These are phyloP conservation scores for Gouania willdenowi DNA, from an alignment of 2,797 vertebrate genomes.

Conservation along the genomic window DNA sequence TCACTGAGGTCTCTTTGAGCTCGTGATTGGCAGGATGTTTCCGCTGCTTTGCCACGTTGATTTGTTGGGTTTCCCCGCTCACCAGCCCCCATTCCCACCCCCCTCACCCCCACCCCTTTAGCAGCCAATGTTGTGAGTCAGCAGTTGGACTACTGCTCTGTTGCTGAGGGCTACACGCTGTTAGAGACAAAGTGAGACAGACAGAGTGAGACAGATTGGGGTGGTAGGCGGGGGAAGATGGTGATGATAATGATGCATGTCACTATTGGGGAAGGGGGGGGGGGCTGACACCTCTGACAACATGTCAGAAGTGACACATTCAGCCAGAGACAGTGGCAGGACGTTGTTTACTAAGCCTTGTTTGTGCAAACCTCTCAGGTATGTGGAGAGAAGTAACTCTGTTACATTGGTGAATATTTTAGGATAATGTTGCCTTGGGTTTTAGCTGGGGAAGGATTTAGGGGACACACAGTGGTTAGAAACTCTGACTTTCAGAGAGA, in stretches of 20 bases:
- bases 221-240: conserved; percentile 34
- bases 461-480: no score
- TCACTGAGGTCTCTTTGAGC: no score
- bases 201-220: conserved; percentile 26
- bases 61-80: conserved; percentile 26
- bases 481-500: no score
- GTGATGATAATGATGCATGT: conserved; percentile 58
- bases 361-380: conserved; percentile 14
- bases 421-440: no score
- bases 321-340: conserved; percentile 13
- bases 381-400: no score
- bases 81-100: not conserved
- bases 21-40: conserved; percentile 25
- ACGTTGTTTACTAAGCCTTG: conserved; percentile 11
- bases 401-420: no score
- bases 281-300: conserved; percentile 54
- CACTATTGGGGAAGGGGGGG: conserved; percentile 18
- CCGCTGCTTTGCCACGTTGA: conserved; percentile 12
- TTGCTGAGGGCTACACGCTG: conserved; percentile 38
- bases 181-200: conserved; percentile 39
- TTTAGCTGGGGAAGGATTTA: no score
- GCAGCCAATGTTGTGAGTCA: conserved; percentile 40
- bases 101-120: not conserved
- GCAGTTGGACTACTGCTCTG: conserved; percentile 30
- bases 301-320: conserved; percentile 50